Conservation (phyloP, 2,113 vertebrate species). For the Anguilla japonica region DNA sequence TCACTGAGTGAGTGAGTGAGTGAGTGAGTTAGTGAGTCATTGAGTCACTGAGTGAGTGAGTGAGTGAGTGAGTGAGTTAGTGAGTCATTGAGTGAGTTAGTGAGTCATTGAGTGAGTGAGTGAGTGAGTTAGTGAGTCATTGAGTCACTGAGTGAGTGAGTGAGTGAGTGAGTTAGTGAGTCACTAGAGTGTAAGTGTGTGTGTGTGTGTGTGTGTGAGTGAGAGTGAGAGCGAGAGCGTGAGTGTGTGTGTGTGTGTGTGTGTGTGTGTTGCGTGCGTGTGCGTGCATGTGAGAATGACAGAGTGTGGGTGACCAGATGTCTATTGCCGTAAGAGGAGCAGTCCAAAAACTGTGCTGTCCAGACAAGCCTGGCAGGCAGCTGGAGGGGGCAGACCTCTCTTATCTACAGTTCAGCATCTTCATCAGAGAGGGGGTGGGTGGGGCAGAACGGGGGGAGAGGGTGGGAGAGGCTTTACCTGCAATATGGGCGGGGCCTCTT, state of each 20-base stretch:
- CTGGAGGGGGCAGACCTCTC: background rate
- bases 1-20: slow-evolving; percentile 18
- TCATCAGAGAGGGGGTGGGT: background rate
- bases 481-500: background rate
- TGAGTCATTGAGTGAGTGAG: slow-evolving; percentile 3
- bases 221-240: background rate
- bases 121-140: slow-evolving; percentile 16
- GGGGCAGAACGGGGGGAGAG: background rate
- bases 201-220: slow-evolving; percentile 8
- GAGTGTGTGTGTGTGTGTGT: slow-evolving; percentile 5
- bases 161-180: background rate
- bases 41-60: slow-evolving; percentile 3
- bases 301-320: slow-evolving; percentile 30
- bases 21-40: background rate
- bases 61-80: slow-evolving; percentile 21
- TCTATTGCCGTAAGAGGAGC: slow-evolving; percentile 38
- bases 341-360: slow-evolving; percentile 40
- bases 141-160: slow-evolving; percentile 16
- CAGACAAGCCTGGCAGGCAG: slow-evolving; percentile 26
- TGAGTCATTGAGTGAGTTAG: slow-evolving; percentile 19
- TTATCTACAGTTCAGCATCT: background rate
- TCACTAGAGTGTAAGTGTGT: slow-evolving; percentile 11
- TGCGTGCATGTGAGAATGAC: slow-evolving; percentile 14
- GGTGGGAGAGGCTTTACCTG: background rate
- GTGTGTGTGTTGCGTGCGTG: no score